Evolutionary conservation across 1,140 invertebrate species (phyloP).

Genomic region (Xylocopa sonorina): DNA sequence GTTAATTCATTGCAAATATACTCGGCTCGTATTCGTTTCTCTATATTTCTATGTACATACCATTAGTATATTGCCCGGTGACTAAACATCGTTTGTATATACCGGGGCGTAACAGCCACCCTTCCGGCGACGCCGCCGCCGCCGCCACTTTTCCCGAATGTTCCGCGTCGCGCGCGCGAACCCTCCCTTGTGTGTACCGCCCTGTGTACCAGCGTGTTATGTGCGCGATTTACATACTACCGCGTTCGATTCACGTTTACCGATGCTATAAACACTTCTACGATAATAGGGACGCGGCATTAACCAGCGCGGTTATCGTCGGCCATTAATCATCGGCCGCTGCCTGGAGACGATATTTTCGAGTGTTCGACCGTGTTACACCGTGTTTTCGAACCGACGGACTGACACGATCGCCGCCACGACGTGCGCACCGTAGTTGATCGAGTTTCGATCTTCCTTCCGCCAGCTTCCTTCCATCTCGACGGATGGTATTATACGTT

Average conservation of each 20-base stretch:
- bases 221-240: constrained; percentile 69
- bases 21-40: constrained; percentile 70
- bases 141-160: neutral
- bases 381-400: neutral
- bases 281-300: constrained; percentile 60
- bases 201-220: constrained; percentile 42
- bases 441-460: neutral
- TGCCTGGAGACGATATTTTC: constrained; percentile 53
- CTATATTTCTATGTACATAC: constrained; percentile 75
- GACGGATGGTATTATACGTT: no score
- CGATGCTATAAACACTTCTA: constrained; percentile 65
- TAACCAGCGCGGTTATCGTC: constrained; percentile 58
- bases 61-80: constrained; percentile 71
- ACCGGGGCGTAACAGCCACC: constrained; percentile 39
- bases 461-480: no score
- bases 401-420: neutral
- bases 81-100: constrained; percentile 70
- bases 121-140: neutral
- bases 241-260: constrained; percentile 68
- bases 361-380: constrained; percentile 27
- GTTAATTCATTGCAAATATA: constrained; percentile 76
- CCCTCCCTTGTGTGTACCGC: neutral
- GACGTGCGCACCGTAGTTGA: no score
- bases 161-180: neutral
- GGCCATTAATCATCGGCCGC: constrained; percentile 46